phyloP scores from a whole-genome alignment of 2,888 invertebrate genomes.

The Melanostoma mellinum region DNA sequence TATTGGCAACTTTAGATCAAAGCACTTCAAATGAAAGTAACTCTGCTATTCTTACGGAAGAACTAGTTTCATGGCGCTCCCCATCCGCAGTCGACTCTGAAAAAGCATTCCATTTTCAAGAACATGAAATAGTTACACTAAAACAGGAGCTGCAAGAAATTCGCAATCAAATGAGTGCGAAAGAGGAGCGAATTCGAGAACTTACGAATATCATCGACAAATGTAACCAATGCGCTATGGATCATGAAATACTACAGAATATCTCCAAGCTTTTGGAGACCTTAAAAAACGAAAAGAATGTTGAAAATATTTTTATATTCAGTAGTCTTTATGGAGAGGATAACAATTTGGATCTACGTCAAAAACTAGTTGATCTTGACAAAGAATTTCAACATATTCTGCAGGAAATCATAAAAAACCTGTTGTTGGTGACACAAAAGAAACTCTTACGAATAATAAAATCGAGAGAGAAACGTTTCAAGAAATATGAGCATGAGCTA shows the following conservation, averaged over 20 bases:
- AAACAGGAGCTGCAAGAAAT: conserved; percentile 69
- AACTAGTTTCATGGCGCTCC: background rate
- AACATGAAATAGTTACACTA: conserved; percentile 61
- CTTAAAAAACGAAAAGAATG: conserved; percentile 12
- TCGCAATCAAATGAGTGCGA: conserved; percentile 71
- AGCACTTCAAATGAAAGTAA: conserved; percentile 24
- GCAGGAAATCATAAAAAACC: conserved; percentile 3
- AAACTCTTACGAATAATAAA: conserved; percentile 68
- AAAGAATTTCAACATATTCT: conserved; percentile 37
- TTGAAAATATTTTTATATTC: conserved; percentile 41
- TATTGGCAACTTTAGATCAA: conserved; percentile 52
- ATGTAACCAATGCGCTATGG: conserved; percentile 56
- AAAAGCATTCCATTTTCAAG: conserved; percentile 14
- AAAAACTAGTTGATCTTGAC: conserved; percentile 45
- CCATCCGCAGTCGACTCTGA: too few species aligned
- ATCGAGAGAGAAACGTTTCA: conserved; percentile 68
- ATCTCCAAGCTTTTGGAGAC: conserved; percentile 30
- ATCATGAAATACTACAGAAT: conserved; percentile 42
- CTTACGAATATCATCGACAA: conserved; percentile 73
- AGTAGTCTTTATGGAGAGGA: conserved; percentile 45
- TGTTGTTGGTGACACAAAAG: conserved; percentile 1
- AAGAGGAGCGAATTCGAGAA: conserved; percentile 73
- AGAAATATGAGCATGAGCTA: conserved; percentile 73
- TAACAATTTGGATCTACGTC: conserved; percentile 33
- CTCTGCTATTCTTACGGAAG: background rate